These are phyloP conservation scores for Netelia melanura DNA, from an alignment of 2,888 invertebrate genomes.

Conservation along the genomic window DNA sequence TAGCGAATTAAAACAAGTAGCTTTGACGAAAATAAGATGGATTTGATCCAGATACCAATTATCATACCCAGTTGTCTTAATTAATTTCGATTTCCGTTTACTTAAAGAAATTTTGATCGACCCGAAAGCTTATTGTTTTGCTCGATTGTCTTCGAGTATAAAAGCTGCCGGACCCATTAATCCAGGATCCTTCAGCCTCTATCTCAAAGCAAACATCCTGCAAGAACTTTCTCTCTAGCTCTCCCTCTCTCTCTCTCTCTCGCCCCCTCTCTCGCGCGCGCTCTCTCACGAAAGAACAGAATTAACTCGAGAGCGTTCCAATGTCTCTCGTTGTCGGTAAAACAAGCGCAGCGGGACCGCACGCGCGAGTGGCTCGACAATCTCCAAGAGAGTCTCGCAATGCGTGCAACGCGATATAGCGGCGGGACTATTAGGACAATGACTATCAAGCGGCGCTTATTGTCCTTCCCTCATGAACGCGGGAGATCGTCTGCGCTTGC, in stretches of 20 bases:
- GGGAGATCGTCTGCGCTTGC: conserved; percentile 60
- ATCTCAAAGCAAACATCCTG: conserved; percentile 18
- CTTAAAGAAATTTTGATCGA: background rate
- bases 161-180: conserved; percentile 30
- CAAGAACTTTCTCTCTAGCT: background rate
- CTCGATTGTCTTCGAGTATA: background rate
- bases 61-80: no score
- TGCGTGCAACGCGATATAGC: conserved; percentile 44
- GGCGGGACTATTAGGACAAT: conserved; percentile 78
- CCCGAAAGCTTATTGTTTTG: conserved; percentile 9
- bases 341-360: conserved; percentile 58
- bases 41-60: background rate
- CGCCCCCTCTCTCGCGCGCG: background rate
- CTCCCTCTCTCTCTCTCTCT: background rate
- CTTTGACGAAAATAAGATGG: background rate
- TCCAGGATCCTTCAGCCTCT: conserved; percentile 36
- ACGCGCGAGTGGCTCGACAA: conserved; percentile 60
- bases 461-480: conserved; percentile 83
- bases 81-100: background rate
- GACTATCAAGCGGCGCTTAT: conserved; percentile 82
- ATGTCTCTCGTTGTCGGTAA: conserved; percentile 59
- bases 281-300: conserved; percentile 49
- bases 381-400: conserved; percentile 60
- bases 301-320: conserved; percentile 60
- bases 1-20: background rate